Conservation (phyloP, 2,888 invertebrate species). For the Nudaria mundana region DNA sequence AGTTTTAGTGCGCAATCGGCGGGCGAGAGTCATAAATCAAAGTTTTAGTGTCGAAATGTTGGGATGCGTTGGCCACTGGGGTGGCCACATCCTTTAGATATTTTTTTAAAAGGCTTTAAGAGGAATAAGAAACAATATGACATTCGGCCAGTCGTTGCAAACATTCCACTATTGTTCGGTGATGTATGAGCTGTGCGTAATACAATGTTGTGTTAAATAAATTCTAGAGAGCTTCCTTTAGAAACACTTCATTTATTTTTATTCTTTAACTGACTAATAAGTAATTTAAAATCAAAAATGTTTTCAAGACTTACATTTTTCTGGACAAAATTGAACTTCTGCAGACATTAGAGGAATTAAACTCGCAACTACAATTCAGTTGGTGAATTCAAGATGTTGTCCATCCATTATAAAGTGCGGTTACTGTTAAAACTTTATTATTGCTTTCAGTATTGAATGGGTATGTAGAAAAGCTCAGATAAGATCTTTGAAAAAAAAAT, state of each 20-base stretch:
- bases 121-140: slow-evolving; percentile 72
- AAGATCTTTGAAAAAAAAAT: no score
- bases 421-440: no score
- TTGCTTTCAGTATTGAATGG: no score
- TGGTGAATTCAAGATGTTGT: no score
- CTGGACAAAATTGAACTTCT: no score
- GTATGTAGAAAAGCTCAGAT: no score
- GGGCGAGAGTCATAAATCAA: slow-evolving; percentile 77
- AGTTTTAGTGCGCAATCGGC: slow-evolving; percentile 80
- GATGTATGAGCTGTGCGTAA: slow-evolving; percentile 47
- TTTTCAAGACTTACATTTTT: no score
- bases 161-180: slow-evolving; percentile 65
- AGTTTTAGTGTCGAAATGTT: slow-evolving; percentile 80
- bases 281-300: no score
- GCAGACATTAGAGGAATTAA: no score
- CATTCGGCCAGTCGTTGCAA: slow-evolving; percentile 58
- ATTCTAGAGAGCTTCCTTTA: slow-evolving; percentile 16
- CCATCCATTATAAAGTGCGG: no score
- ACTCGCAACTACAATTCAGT: no score
- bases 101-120: slow-evolving; percentile 50
- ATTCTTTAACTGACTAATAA: background rate
- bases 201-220: slow-evolving; percentile 40
- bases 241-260: slow-evolving; percentile 1
- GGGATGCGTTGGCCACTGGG: slow-evolving; percentile 78
- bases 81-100: slow-evolving; percentile 64